Evolutionary conservation across 2,888 invertebrate species (phyloP).

Genomic region (Meganola albula): DNA sequence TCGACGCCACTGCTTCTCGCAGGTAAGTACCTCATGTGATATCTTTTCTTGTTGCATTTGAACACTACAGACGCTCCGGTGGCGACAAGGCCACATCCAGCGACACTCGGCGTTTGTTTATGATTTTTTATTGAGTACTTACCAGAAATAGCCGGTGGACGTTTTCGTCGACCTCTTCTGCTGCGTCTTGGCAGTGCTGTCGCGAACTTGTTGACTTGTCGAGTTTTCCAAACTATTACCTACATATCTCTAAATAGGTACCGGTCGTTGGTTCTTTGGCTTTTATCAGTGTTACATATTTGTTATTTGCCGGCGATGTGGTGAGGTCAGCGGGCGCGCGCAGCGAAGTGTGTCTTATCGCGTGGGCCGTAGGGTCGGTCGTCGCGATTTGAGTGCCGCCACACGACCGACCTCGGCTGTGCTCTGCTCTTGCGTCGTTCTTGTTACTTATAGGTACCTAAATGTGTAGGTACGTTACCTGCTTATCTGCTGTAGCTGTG

Average conservation of each 20-base stretch:
- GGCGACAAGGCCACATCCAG: constrained; percentile 20
- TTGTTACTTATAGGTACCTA: constrained; percentile 26
- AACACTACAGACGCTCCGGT: too few species aligned
- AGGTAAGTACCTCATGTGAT: constrained; percentile 66
- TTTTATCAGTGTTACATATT: constrained; percentile 77
- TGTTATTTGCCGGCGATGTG: constrained; percentile 70
- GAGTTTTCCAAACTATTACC: constrained; percentile 60
- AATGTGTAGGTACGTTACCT: constrained; percentile 8
- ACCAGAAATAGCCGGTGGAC: constrained; percentile 48
- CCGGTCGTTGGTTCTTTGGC: constrained; percentile 71
- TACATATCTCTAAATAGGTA: constrained; percentile 67
- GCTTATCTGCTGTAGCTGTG: constrained; percentile 7
- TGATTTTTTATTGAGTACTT: not conserved
- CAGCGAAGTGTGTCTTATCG: constrained; percentile 67
- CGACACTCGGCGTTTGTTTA: constrained; percentile 13
- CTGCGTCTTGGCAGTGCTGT: constrained; percentile 36
- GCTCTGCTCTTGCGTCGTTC: constrained; percentile 69
- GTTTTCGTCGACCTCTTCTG: constrained; percentile 35
- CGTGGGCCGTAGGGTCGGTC: constrained; percentile 63
- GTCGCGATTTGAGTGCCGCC: constrained; percentile 38
- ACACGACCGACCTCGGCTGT: constrained; percentile 59
- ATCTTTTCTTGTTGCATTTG: too few species aligned
- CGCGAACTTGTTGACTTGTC: constrained; percentile 49
- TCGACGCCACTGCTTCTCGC: constrained; percentile 46
- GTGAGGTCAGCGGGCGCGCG: constrained; percentile 69